phyloP scores from a whole-genome alignment of 2,888 invertebrate genomes.

The Sturmia bella region DNA sequence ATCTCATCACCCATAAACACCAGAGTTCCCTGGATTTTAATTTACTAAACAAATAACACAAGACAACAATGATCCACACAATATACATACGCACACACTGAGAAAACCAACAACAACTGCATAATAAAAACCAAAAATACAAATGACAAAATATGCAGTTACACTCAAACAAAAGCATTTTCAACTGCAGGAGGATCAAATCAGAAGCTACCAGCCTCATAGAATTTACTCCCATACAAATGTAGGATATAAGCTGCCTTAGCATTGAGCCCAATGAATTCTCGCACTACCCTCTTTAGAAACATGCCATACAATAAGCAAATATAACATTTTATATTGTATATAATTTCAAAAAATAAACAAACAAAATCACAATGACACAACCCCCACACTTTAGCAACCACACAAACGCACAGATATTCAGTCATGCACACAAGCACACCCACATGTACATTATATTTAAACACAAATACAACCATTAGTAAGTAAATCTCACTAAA shows the following conservation, averaged over 20 bases:
- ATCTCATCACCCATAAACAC: constrained; percentile 69
- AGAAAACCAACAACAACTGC: not conserved
- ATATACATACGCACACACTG: constrained; percentile 10
- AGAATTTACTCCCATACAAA: too few species aligned
- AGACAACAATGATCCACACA: constrained; percentile 64
- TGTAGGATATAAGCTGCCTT: not conserved
- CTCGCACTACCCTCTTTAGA: not conserved
- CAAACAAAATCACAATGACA: constrained; percentile 51
- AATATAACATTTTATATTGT: constrained; percentile 40
- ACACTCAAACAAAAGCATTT: constrained; percentile 10
- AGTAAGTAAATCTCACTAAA: constrained; percentile 65
- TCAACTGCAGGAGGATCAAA: not conserved
- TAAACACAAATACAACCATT: constrained; percentile 18
- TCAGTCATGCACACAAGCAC: not conserved
- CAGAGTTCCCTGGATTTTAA: constrained; percentile 67
- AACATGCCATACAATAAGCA: not conserved
- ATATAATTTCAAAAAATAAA: constrained; percentile 48
- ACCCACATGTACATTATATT: not conserved
- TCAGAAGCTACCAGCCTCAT: not conserved
- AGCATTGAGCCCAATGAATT: not conserved
- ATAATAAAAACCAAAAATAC: constrained; percentile 33
- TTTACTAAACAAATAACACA: constrained; percentile 70
- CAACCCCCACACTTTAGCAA: constrained; percentile 39
- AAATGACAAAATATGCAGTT: constrained; percentile 46
- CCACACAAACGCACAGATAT: constrained; percentile 43